Evolutionary conservation across 2,113 vertebrate genomes (phyloP).

Genomic region (Python bivittatus): DNA sequence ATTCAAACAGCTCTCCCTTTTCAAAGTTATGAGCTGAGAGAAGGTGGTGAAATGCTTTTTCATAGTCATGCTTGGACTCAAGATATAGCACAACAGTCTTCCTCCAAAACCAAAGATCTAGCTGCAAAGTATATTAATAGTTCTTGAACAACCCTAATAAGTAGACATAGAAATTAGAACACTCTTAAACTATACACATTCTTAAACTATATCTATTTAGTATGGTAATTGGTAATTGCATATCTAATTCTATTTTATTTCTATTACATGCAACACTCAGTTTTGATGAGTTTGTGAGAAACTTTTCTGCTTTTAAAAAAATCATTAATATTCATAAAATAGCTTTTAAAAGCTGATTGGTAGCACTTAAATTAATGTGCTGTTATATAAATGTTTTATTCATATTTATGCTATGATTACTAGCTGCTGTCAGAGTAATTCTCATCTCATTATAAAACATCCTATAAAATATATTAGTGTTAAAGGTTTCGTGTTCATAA

Average conservation of each 20-base stretch:
- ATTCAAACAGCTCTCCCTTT: no score
- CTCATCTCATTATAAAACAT: conserved; percentile 23
- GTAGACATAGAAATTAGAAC: no score
- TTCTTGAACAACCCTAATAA: no score
- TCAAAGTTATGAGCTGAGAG: no score
- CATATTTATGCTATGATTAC: conserved; percentile 38
- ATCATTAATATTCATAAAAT: conserved; percentile 36
- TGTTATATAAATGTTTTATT: conserved; percentile 45
- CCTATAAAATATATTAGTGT: neutral
- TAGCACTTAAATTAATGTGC: conserved; percentile 44
- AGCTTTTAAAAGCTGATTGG: conserved; percentile 13
- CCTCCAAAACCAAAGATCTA: no score
- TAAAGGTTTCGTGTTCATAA: neutral
- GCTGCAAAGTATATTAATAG: no score
- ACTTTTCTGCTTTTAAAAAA: conserved; percentile 14
- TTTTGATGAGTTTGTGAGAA: conserved; percentile 37
- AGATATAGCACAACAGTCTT: no score
- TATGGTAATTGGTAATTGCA: neutral
- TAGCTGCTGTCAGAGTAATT: conserved; percentile 9
- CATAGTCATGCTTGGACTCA: no score
- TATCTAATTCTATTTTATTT: conserved; percentile 38
- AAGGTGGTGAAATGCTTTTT: no score
- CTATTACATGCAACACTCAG: neutral
- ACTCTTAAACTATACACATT: no score
- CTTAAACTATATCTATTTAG: no score